Evolutionary conservation across 2,113 vertebrate species (phyloP), one percentile per base, ranked within the genome.

Genomic region (Gorsachius goisagi): DNA sequence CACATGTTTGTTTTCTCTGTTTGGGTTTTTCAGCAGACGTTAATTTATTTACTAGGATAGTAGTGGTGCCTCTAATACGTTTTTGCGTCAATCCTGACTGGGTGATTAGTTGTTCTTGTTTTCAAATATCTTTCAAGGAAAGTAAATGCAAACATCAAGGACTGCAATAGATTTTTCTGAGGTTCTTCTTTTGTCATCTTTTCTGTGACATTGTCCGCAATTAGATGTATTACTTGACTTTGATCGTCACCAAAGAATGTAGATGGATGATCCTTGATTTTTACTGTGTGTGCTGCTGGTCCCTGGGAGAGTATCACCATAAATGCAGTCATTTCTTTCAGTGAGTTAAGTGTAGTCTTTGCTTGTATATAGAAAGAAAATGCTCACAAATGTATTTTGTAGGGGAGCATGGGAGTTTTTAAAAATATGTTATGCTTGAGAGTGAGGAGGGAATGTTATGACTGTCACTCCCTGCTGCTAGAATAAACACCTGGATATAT

Each of bases 401-500:
- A n/a, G 56, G 63, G 33, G 69, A 94, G 20, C 72, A 67, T 24
- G 11, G 19, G 56, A 55, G 5, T 7, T 56, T 84, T 74, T 5
- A 2, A 2, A 72, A 63, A 52, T 53, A 82, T 92, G 5, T 82
- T 89, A 35, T 78, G 66, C 44, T 58, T 84, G 44, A 93, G 39
- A 87, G 10, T 64, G 30, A 89, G 30, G 35, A 86, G 73, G 15
- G n/a, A 95, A 56, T 72, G 55, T 66, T 92, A 35, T 49, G 68
- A 58, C 82, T 95, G 83, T 93, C 60, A 64, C 52, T 94, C 49
- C 79, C 64, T 76, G 71, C 58, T 89, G 84, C 67, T 91, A 95
- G 50, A 72, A 88, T 80, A 93, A 96, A 94, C 64, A 84, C 72
- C 76, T 95, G 64, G 47, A 63, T 88, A 90, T 82, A 72, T 90